Percentiles rank a stretch among this genome's conserved stretches.
Conservation (phyloP, 2,888 invertebrate genomes). For the Drosophila cracens region DNA sequence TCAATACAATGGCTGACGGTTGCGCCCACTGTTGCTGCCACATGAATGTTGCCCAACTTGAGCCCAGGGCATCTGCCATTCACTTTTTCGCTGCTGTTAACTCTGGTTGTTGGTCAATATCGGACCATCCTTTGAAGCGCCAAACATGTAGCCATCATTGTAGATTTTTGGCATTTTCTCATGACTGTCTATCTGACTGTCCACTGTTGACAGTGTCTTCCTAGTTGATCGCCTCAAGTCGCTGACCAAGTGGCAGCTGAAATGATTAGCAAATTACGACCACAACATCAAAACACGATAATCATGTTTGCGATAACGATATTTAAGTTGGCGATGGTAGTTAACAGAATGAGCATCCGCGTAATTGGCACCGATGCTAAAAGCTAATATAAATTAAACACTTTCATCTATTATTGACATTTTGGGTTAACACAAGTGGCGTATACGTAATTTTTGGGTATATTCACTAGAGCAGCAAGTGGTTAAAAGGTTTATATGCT, state of each 20-base stretch:
- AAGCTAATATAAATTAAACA: constrained; percentile 25
- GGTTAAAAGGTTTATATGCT: constrained; percentile 2
- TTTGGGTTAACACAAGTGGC: constrained; percentile 1
- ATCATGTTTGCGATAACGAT: constrained; percentile 1
- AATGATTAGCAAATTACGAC: constrained; percentile 68
- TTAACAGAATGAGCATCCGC: constrained; percentile 1
- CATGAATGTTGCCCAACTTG: constrained; percentile 62
- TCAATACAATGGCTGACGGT: constrained; percentile 46
- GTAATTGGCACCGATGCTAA: constrained; percentile 3
- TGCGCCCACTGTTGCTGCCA: constrained; percentile 42
- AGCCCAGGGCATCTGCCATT: constrained; percentile 73
- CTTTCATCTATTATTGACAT: constrained; percentile 1
- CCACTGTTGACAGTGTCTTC: constrained; percentile 71
- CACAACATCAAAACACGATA: constrained; percentile 4
- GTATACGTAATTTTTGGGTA: constrained; percentile 25
- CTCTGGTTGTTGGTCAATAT: constrained; percentile 49
- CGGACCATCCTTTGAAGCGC: constrained; percentile 58
- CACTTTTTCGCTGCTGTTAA: constrained; percentile 58
- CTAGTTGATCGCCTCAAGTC: constrained; percentile 58
- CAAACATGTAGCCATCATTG: constrained; percentile 39
- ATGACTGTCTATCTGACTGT: constrained; percentile 29
- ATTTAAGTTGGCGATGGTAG: constrained; percentile 20
- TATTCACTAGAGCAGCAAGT: background rate
- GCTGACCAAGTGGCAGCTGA: constrained; percentile 45
- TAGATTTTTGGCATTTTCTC: constrained; percentile 56